Conservation (phyloP, 2,888 invertebrate genomes). For the Ceraclea dissimilis region DNA sequence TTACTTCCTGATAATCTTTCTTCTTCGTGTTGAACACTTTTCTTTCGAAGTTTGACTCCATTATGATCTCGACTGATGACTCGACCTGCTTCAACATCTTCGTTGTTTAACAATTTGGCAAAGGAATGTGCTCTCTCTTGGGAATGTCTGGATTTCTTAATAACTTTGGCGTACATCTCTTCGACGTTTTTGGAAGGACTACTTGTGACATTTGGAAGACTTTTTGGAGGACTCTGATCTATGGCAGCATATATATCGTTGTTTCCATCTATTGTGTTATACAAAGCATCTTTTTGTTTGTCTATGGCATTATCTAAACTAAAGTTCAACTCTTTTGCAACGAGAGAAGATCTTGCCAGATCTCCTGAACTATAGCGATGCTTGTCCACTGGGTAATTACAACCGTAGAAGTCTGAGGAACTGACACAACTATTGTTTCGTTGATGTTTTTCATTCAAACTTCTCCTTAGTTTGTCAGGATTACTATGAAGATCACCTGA, state of each 20-base stretch:
- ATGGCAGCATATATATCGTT: slow-evolving; percentile 26
- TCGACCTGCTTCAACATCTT: slow-evolving; percentile 20
- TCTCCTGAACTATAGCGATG: slow-evolving; percentile 47
- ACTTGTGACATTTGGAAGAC: slow-evolving; percentile 38
- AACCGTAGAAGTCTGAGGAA: slow-evolving; percentile 48
- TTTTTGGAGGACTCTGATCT: slow-evolving; percentile 31
- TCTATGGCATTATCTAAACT: slow-evolving; percentile 40
- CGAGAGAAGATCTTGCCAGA: slow-evolving; percentile 42
- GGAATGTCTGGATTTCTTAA: slow-evolving; percentile 56
- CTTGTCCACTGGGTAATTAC: slow-evolving; percentile 48
- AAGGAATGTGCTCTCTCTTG: slow-evolving; percentile 33
- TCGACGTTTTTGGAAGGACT: slow-evolving; percentile 67
- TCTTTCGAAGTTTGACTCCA: slow-evolving; percentile 25
- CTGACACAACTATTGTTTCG: slow-evolving; percentile 48
- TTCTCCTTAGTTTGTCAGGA: slow-evolving; percentile 43
- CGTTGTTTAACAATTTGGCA: slow-evolving; percentile 34
- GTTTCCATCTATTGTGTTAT: slow-evolving; percentile 40
- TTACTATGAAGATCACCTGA: slow-evolving; percentile 44
- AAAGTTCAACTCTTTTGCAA: slow-evolving; percentile 42
- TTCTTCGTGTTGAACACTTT: slow-evolving; percentile 25
- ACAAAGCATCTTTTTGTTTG: slow-evolving; percentile 31
- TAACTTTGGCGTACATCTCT: slow-evolving; percentile 85
- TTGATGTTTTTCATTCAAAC: slow-evolving; percentile 47
- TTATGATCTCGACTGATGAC: neutral
- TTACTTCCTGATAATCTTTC: slow-evolving; percentile 29